phyloP scores from a whole-genome alignment of 2,888 invertebrate genomes.

The Eurois occulta region DNA sequence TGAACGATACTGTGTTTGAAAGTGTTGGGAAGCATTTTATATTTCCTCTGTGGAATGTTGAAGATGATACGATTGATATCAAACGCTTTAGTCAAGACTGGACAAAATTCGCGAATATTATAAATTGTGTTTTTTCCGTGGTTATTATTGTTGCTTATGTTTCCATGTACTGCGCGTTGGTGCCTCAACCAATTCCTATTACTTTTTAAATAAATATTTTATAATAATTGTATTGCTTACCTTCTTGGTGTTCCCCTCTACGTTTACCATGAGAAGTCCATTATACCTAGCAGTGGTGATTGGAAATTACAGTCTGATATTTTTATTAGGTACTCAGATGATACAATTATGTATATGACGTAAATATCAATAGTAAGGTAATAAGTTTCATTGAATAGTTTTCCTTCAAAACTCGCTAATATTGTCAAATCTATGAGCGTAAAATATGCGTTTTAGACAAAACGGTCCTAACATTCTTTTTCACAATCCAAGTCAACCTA shows the following conservation, averaged over 20 bases:
- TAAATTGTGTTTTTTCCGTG: slow-evolving; percentile 66
- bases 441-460: neutral
- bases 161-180: slow-evolving; percentile 64
- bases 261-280: neutral
- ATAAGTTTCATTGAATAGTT: neutral
- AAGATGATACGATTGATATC: slow-evolving; percentile 26
- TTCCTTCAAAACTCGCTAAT: neutral
- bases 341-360: neutral
- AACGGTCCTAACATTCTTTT: neutral
- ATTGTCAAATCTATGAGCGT: neutral
- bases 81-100: slow-evolving; percentile 62
- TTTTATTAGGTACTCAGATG: neutral
- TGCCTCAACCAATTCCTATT: slow-evolving; percentile 68
- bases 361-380: neutral
- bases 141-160: slow-evolving; percentile 66
- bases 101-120: slow-evolving; percentile 70
- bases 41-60: slow-evolving; percentile 67
- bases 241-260: neutral
- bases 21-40: slow-evolving; percentile 63
- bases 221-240: neutral
- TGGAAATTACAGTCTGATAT: neutral
- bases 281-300: neutral
- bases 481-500: neutral
- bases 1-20: slow-evolving; percentile 67
- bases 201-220: slow-evolving; percentile 39